These are phyloP conservation scores for Athetis lepigone DNA, from an alignment of 2,888 invertebrate genomes.

Conservation along the genomic window DNA sequence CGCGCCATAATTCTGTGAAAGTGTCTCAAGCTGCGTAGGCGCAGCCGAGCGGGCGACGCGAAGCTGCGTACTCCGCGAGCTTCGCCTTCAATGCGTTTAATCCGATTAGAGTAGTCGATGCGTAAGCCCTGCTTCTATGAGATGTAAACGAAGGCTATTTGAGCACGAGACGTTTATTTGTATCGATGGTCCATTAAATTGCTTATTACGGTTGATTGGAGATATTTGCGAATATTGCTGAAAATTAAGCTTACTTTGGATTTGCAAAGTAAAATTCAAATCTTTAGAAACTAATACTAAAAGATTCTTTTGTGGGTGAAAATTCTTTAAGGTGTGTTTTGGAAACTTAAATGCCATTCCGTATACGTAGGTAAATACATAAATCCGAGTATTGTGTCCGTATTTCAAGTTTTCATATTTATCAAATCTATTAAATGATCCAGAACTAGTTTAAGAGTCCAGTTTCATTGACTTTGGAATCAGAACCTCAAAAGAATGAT, in stretches of 20 bases:
- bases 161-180: constrained; percentile 68
- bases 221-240: constrained; percentile 57
- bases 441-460: background rate
- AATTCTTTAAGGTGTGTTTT: background rate
- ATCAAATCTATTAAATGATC: background rate
- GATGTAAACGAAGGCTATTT: constrained; percentile 71
- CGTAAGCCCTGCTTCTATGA: constrained; percentile 54
- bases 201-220: constrained; percentile 60
- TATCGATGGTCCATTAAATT: constrained; percentile 60
- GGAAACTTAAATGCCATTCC: background rate
- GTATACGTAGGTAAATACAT: background rate
- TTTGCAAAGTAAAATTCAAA: constrained; percentile 30
- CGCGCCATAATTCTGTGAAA: constrained; percentile 81
- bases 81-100: constrained; percentile 76
- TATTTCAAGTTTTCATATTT: constrained; percentile 10
- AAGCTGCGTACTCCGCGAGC: constrained; percentile 66
- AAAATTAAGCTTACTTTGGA: constrained; percentile 34
- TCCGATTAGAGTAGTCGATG: constrained; percentile 79
- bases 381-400: background rate
- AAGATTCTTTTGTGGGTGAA: background rate
- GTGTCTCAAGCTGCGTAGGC: constrained; percentile 84
- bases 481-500: background rate
- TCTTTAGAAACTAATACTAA: constrained; percentile 6
- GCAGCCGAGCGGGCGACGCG: constrained; percentile 69
- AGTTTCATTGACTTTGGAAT: background rate